Base-by-base conservation (phyloP, 2,888 invertebrate species). In the Cinara cedri region DNA sequence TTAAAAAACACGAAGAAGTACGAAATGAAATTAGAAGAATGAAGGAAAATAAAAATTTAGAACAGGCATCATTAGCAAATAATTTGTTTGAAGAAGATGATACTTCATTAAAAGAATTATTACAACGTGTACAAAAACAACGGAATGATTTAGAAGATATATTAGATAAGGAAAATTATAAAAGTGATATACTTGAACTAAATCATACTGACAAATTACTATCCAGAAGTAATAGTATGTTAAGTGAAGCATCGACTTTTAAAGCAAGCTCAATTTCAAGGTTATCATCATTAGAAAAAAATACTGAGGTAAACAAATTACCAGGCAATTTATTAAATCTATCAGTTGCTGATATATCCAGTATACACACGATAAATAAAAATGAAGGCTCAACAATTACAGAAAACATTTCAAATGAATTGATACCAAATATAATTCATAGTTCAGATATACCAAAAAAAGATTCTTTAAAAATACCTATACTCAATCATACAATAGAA, bases 81-180 rank as follows among this genome's bases (percentile, higher is more conserved):
- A 57, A 9, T 70, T 21, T 1, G 13, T 34, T 19, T 6, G 74
- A 81, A 57, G 74, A 72, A 2, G 81, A 81, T 9, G 82, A 90
- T 84, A 89, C 89, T 76, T 89, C 89, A 83, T 86, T 91, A 83
- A 90, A 91, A 85, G 90, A 88, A 81, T 87, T 92, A 81, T 86
- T 92, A 68, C 88, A 87, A 85, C 88, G 90, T 84, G 90, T 91
- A 83, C 89, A 90, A 85, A 89, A 88, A 84, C 91, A 92, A 85
- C 88, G 91, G 85, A 91, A 90, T 86, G 89, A 91, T 84, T 87
- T 92, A 84, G 91, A 90, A 83, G 91, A 92, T 86, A 90, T 91
- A 83, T 87, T 90, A 81, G 89, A 88, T 84, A 88, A 89, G 84
- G 90, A 90, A 87, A 88, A 88, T 19, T 3, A 60, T n/a, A 54